Base-by-base conservation (phyloP, 2,888 invertebrate genomes). In the Celastrina argiolus region DNA sequence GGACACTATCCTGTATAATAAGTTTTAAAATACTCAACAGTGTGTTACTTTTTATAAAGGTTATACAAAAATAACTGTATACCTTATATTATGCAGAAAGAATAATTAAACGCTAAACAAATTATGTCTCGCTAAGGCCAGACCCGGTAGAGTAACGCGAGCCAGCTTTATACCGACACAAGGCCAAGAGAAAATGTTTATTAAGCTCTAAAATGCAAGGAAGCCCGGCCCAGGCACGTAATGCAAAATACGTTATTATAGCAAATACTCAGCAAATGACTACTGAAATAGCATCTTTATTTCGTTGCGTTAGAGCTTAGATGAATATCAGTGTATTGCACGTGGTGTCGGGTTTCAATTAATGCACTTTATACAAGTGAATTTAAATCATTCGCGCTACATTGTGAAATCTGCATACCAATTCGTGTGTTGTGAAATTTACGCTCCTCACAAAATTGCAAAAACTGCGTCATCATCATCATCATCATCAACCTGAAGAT, bases 131-230 rank as follows among this genome's bases (percentile, higher is more conserved):
- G 42, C 18, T 31, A 56, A 56, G 34, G 31, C 31, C 12, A 31
- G 42, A 58, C 10, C 58, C 22, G 51, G 36, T 1, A 51, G 22
- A 51, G 65, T 65, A 65, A 65, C 58, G 41, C 26, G 65, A 65
- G 58, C 56, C 41, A 36, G 65, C 56, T 58, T 58, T 58, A 65
- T 65, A 65, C 39, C 39, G 58, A 65, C 65, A 65, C 56, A 58
- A 65, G 65, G 58, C 58, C 58, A 58, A 41, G 16, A 58, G 65
- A 65, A 65, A 65, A 65, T 65, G 65, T 65, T 65, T 65, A 65
- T 58, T 65, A 65, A 65, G 65, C 65, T 58, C 65, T 65, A 58
- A 65, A 65, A 65, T 56, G 65, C 65, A 42, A 58, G 65, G 41
- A 58, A 65, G 42, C 65, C 31, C 58, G 56, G 41, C 58, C 31